phyloP scores from a whole-genome alignment of 2,797 vertebrate species.

The Schizothorax lantsangensis region DNA sequence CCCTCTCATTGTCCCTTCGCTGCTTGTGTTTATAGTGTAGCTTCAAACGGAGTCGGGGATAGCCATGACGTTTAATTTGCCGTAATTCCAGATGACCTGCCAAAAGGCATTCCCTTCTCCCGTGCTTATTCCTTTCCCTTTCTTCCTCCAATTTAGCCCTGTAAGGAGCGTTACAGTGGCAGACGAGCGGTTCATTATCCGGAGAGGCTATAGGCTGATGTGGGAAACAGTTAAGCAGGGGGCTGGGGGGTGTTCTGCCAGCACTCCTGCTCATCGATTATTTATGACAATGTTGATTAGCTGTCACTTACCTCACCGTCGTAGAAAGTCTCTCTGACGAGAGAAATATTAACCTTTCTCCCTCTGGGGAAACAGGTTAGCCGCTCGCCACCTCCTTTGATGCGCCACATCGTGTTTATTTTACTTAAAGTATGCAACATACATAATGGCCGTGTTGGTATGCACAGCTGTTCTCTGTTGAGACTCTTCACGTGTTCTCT shows the following conservation, averaged over 20 bases:
- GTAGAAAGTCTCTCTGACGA: conserved; percentile 85
- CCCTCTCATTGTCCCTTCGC: neutral
- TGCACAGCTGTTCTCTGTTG: neutral
- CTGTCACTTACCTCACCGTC: conserved; percentile 83
- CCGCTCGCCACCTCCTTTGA: conserved; percentile 51
- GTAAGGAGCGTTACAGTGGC: conserved; percentile 76
- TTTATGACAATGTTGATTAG: conserved; percentile 90
- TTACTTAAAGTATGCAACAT: conserved; percentile 52
- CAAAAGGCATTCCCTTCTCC: conserved; percentile 77
- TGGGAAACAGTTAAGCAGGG: conserved; percentile 66
- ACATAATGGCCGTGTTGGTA: conserved; percentile 25
- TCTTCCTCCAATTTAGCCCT: conserved; percentile 78
- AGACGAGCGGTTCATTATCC: conserved; percentile 78
- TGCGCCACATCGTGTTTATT: conserved; percentile 58
- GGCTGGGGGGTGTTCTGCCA: conserved; percentile 18
- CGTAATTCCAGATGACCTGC: conserved; percentile 81
- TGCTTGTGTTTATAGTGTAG: conserved; percentile 53
- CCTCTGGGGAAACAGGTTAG: conserved; percentile 73
- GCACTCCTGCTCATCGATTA: conserved; percentile 80
- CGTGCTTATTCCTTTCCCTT: conserved; percentile 61
- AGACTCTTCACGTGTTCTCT: conserved; percentile 44
- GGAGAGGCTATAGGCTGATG: conserved; percentile 57
- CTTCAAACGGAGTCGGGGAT: conserved; percentile 54
- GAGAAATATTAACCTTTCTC: conserved; percentile 84
- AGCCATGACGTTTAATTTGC: conserved; percentile 82